Conservation (phyloP, 2,797 vertebrate species). For the Strix occidentalis region DNA sequence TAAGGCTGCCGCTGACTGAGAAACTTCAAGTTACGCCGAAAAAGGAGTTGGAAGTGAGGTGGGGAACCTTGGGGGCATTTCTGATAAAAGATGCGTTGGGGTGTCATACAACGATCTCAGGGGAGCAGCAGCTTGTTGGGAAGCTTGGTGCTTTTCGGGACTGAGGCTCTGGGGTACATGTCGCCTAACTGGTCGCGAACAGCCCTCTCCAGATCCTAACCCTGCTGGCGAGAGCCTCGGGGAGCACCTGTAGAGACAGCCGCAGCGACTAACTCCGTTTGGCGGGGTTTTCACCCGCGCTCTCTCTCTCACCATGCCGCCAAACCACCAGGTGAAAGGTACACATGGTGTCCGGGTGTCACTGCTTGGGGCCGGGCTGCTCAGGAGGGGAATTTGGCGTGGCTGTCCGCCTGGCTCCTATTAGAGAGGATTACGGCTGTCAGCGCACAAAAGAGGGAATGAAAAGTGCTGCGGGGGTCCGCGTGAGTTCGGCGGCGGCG, state of each 20-base stretch:
- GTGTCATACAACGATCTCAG: background rate
- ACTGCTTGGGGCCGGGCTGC: background rate
- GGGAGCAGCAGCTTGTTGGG: accelerated
- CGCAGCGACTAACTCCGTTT: background rate
- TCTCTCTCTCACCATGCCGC: accelerated
- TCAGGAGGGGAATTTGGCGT: background rate
- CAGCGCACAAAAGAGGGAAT: background rate
- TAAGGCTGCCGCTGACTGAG: background rate
- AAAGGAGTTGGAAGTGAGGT: background rate
- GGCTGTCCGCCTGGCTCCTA: accelerated
- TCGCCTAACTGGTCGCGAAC: background rate
- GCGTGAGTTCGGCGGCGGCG: accelerated
- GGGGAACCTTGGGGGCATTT: background rate
- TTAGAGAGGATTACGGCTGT: background rate
- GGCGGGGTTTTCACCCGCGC: accelerated
- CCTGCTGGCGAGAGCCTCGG: accelerated
- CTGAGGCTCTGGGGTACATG: accelerated
- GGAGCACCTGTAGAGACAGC: background rate
- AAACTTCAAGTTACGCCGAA: background rate
- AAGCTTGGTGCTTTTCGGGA: background rate
- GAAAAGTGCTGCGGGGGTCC: background rate
- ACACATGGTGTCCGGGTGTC: accelerated
- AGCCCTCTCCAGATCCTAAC: background rate
- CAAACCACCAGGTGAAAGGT: background rate
- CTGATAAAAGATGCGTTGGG: background rate